Base-by-base conservation (phyloP, 2,888 invertebrate genomes). In the Apamea sordens region DNA sequence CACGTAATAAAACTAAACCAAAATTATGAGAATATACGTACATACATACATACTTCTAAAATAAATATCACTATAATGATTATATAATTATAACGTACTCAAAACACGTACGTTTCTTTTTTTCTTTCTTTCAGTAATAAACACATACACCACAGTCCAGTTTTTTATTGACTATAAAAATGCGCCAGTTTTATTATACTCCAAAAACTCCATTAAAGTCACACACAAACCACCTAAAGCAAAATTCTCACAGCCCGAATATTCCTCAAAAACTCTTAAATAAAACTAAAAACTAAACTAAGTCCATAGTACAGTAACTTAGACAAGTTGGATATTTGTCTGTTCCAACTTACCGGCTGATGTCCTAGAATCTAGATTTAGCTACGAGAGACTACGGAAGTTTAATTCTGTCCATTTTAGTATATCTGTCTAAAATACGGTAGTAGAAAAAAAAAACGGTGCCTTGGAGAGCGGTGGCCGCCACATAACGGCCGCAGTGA, bases 281-380 rank as follows among this genome's bases (percentile, higher is more conserved):
- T 61, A 63, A 36, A 78, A 53, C 18, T 47, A 15, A 15, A 32
- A 72, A 36, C 36, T 32, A 15, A 68, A 59, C 64, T n/a, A 69
- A 32, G 73, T 36, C 7, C 68, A 64, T 44, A 61, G n/a, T 41
- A 10, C 5, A 15, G 67, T 68, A 75, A 68, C 28, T 69, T 69
- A 59, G 50, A 75, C n/a, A 24, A 24, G 15, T 50, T 4, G 15
- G 24, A 70, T 68, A 80, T 83, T 61, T 36, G 73, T 67, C 73
- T 36, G 64, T 68, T 7, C 47, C n/a, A 56, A 76, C 64, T 73
- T 76, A 11, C 7, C 1, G 18, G 1, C 8, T 61, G 69, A 64
- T 73, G 75, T 59, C 24, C 77, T 76, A 76, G 78, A 79, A 80
- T 80, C 77, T 74, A 80, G 73, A 80, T 86, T 88, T 88, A 78